Base-by-base conservation (phyloP, 2,888 invertebrate species). In the Hypomecis punctinalis region DNA sequence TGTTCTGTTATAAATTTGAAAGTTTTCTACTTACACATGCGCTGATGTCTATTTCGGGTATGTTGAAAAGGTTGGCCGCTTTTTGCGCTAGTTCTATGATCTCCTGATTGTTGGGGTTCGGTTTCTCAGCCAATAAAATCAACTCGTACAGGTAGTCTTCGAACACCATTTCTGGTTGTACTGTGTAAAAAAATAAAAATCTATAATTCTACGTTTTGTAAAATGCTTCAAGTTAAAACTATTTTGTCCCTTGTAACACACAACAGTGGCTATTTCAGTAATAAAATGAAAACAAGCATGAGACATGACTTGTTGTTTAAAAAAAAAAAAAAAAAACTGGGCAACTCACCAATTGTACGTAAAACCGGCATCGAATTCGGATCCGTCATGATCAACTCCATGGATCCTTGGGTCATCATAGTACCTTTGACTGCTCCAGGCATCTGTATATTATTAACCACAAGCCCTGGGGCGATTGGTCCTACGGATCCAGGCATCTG, bases 131-230 rank as follows among this genome's bases (percentile, higher is more conserved):
- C 73, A 94, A 86, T 6, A 94, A 77, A 35, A 96, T 93, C 36
- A 96, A 84, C 76, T 96, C 95, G 43, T 94, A 89, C 33, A 96
- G 81, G 10, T 95, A 95, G 85, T 96, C 96, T 10, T 82, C 83
- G 78, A 83, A 91, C 5, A 84, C 78, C 64, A 84, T 82, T 46
- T 85, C 88, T 45, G 74, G 73, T 8, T 58, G 69, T n/a, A 53
- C 67, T 70, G 62, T 45, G 37, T n/a, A 43, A 9, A 37, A 42
- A 58, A 45, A n/a, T n/a, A n/a, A n/a, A n/a, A n/a, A n/a, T n/a
- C n/a, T n/a, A n/a, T n/a, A n/a, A n/a, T n/a, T n/a, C n/a, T n/a
- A n/a, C n/a, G n/a, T n/a, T n/a, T n/a, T n/a, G n/a, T n/a, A n/a
- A n/a, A n/a, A n/a, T n/a, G n/a, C n/a, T n/a, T 23, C 23, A 23